Evolutionary conservation across 2,888 invertebrate species (phyloP).

Genomic region (Cantharis rustica): DNA sequence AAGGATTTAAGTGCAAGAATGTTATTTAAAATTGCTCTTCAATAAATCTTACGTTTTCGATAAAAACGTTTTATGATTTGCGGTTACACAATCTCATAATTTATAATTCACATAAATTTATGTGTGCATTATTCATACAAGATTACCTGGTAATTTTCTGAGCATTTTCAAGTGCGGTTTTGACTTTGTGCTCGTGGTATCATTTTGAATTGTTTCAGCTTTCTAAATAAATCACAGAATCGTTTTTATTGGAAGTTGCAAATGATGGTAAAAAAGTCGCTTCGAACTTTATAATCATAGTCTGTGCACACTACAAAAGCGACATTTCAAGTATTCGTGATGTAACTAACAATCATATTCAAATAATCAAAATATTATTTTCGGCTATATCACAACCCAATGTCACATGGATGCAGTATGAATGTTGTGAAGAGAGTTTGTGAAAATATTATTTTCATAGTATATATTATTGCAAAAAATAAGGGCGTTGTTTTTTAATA

Average conservation of each 20-base stretch:
- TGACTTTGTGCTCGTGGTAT: not conserved
- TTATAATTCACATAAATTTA: not conserved
- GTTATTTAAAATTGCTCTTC: not conserved
- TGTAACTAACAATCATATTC: too few species aligned
- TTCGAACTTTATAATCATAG: not conserved
- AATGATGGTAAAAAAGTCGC: not conserved
- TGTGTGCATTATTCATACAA: not conserved
- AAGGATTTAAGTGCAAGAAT: not conserved
- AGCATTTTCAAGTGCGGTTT: not conserved
- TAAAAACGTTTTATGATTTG: not conserved
- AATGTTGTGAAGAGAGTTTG: not conserved
- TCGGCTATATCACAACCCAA: too few species aligned
- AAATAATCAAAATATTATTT: too few species aligned
- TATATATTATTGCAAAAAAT: not conserved
- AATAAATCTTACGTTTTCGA: not conserved
- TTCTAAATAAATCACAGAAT: not conserved
- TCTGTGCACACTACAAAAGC: too few species aligned
- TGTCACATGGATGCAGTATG: not conserved
- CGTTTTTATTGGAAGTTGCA: not conserved
- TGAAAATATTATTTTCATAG: not conserved
- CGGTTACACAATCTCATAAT: not conserved
- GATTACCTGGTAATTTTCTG: not conserved
- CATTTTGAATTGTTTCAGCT: not conserved
- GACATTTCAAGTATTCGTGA: too few species aligned
- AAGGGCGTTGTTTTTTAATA: not conserved